These are phyloP conservation scores for Dipodomys merriami DNA, from an alignment of 2,113 vertebrate species.

Conservation along the genomic window DNA sequence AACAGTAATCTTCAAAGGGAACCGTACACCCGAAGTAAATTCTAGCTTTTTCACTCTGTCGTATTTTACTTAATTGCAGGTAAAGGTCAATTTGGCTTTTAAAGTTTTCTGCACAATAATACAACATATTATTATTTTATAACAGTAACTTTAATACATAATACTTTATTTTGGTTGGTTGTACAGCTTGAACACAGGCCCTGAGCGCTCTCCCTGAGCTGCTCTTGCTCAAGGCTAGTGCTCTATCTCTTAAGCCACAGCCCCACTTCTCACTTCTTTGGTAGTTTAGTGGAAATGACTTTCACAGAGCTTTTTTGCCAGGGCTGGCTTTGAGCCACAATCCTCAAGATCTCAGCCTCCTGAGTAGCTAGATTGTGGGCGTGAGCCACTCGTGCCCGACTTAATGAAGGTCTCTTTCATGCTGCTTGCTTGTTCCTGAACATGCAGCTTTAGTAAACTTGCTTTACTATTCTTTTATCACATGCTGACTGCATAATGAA, in stretches of 20 bases:
- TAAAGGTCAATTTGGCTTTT: not conserved
- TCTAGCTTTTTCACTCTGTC: not conserved
- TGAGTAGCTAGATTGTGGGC: no score
- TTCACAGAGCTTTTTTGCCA: no score
- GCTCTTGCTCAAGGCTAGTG: no score
- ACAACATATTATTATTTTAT: not conserved
- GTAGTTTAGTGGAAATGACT: no score
- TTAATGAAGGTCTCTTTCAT: not conserved
- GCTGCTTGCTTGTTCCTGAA: not conserved
- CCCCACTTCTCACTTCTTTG: no score
- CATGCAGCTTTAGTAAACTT: constrained; percentile 38
- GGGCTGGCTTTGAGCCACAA: no score
- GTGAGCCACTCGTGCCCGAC: not conserved
- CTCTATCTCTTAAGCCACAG: no score
- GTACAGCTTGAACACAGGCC: no score
- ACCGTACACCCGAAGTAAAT: not conserved
- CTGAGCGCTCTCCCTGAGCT: no score
- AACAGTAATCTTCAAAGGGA: not conserved
- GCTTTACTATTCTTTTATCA: constrained; percentile 23
- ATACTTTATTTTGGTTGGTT: no score
- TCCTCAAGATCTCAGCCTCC: no score
- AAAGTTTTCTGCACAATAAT: not conserved
- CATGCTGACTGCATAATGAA: not conserved
- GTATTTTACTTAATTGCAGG: not conserved
- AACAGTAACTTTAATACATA: no score